These are phyloP conservation scores for Thecophora atra DNA, from an alignment of 2,888 invertebrate genomes.

Conservation along the genomic window DNA sequence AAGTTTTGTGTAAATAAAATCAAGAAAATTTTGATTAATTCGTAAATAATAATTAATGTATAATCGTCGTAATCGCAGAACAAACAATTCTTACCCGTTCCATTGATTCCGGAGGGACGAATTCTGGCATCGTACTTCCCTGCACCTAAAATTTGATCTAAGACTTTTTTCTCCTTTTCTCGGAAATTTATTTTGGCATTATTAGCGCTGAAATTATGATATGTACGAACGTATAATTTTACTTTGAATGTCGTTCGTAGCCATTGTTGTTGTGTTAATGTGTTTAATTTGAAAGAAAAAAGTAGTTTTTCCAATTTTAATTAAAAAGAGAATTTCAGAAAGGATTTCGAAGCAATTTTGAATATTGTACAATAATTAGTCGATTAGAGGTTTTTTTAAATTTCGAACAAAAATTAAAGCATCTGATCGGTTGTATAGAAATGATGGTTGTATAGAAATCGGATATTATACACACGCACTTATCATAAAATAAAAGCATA, in stretches of 20 bases:
- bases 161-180: constrained; percentile 92
- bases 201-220: constrained; percentile 74
- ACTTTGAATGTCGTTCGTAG: constrained; percentile 13
- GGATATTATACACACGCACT: constrained; percentile 59
- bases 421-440: neutral
- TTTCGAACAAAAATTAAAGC: neutral
- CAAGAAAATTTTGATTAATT: neutral
- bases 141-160: constrained; percentile 91
- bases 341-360: too few species aligned
- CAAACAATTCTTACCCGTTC: constrained; percentile 77
- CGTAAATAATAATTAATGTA: neutral
- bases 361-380: too few species aligned
- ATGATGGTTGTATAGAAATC: constrained; percentile 11
- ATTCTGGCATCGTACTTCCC: constrained; percentile 93
- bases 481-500: constrained; percentile 61
- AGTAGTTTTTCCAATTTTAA: constrained; percentile 42
- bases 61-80: neutral
- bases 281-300: constrained; percentile 23
- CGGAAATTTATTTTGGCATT: constrained; percentile 88
- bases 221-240: constrained; percentile 62
- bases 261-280: neutral
- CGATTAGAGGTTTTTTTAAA: too few species aligned
- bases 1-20: neutral
- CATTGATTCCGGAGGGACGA: constrained; percentile 91
- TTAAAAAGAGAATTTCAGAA: constrained; percentile 41